phyloP scores from a whole-genome alignment of 2,888 invertebrate genomes.

The Cylloceria caligata region DNA sequence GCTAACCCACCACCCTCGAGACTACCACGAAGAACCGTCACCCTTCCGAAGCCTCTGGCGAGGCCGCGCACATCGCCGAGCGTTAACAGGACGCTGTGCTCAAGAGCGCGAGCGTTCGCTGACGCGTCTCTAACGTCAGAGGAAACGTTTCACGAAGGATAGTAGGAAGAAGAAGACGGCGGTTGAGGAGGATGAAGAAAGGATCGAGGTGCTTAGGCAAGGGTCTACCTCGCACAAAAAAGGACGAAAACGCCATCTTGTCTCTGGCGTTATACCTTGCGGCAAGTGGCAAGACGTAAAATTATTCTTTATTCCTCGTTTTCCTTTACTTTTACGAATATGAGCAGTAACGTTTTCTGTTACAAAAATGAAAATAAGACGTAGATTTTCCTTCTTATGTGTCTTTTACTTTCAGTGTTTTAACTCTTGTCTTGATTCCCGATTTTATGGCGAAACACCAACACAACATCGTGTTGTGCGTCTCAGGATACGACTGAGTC shows the following conservation, averaged over 20 bases:
- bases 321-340: constrained; percentile 36
- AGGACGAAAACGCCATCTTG: constrained; percentile 47
- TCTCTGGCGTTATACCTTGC: constrained; percentile 25
- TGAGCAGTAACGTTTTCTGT: constrained; percentile 32
- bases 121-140: constrained; percentile 66
- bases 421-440: constrained; percentile 18
- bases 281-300: constrained; percentile 46
- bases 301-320: constrained; percentile 27
- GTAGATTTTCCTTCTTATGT: background rate
- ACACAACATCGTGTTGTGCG: background rate
- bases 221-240: constrained; percentile 35
- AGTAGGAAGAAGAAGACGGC: constrained; percentile 30
- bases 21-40: constrained; percentile 53
- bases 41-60: constrained; percentile 51
- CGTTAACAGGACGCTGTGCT: constrained; percentile 56
- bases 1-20: constrained; percentile 59
- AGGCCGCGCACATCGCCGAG: constrained; percentile 34
- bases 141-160: constrained; percentile 53
- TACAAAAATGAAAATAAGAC: constrained; percentile 4
- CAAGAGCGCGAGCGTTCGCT: constrained; percentile 57
- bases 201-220: constrained; percentile 44
- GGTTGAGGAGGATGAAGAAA: background rate
- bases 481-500: constrained; percentile 1
- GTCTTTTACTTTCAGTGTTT: constrained; percentile 8
- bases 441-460: constrained; percentile 21